Evolutionary conservation across 2,797 vertebrate genomes (phyloP), one percentile per base, ranked within the genome.

Genomic region (Enoplosus armatus): DNA sequence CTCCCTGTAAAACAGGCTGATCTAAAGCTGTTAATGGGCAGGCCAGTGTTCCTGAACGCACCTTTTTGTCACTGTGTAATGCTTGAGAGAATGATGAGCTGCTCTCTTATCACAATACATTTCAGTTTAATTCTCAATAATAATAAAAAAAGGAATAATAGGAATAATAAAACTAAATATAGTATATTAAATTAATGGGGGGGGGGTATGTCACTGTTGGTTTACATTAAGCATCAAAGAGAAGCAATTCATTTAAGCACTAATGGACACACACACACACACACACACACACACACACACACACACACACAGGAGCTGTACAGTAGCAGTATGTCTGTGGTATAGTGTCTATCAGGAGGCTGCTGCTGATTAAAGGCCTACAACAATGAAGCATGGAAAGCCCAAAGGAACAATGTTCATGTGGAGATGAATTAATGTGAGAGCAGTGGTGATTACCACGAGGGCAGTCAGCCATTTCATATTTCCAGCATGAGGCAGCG

Each of bases 401-500:
- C 89, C 87, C 86, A 85, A 68, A 86, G 88, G 88, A 89, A 82
- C 90, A 80, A 86, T 87, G 86, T 88, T 92, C 85, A 91, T 91
- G 85, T 90, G 59, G 68, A 87, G 72, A 86, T 81, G 78, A 93
- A 92, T 92, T 87, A 88, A 92, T 91, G 89, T 91, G 85, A 88
- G 85, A 88, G 81, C 83, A 84, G 54, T 43, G 60, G 88, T 89
- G 88, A 92, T 93, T 87, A 93, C 74, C 55, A 81, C 6, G 3
- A 79, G 86, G 78, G 83, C 84, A 88, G 82, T 84, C 90, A 80
- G 83, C 82, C 77, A 62, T 92, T 91, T 91, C 87, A 86, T 80
- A 84, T 88, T 86, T 88, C 70, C n/a, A 77, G 48, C 75, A 84
- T 37, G 48, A 84, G 62, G 72, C 80, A 66, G 78, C 22, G 53